Evolutionary conservation across 2,888 invertebrate genomes (phyloP).

Genomic region (Piscicola geometra): DNA sequence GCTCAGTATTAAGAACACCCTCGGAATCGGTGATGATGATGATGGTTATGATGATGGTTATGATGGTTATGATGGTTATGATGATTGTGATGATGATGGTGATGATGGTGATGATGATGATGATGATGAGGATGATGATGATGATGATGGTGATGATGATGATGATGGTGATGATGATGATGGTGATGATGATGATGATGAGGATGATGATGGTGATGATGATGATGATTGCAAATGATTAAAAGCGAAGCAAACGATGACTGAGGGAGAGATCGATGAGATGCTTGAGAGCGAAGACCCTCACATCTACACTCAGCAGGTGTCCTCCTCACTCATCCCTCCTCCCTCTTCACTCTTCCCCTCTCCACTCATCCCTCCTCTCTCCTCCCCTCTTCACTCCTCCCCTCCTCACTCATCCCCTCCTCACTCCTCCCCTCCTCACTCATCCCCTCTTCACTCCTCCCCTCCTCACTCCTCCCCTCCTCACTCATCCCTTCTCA

Average conservation of each 20-base stretch:
- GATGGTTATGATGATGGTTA: background rate
- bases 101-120: background rate
- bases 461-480: background rate
- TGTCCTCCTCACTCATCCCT: constrained; percentile 41
- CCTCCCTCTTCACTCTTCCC: background rate
- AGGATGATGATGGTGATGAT: background rate
- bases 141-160: background rate
- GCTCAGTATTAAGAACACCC: background rate
- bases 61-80: background rate
- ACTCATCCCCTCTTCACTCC: constrained; percentile 51
- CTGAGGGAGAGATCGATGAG: constrained; percentile 30
- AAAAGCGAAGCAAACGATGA: constrained; percentile 22
- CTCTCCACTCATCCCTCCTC: background rate
- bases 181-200: background rate
- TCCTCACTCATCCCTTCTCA: too few species aligned
- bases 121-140: background rate
- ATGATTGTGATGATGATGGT: background rate
- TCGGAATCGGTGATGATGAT: background rate
- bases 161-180: background rate
- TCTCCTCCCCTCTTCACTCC: constrained; percentile 47
- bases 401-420: background rate
- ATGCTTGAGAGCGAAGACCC: constrained; percentile 21
- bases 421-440: background rate
- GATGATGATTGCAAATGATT: background rate
- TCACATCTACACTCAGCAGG: constrained; percentile 14